Evolutionary conservation across 2,888 invertebrate species (phyloP).

Genomic region (Mystacides longicornis): DNA sequence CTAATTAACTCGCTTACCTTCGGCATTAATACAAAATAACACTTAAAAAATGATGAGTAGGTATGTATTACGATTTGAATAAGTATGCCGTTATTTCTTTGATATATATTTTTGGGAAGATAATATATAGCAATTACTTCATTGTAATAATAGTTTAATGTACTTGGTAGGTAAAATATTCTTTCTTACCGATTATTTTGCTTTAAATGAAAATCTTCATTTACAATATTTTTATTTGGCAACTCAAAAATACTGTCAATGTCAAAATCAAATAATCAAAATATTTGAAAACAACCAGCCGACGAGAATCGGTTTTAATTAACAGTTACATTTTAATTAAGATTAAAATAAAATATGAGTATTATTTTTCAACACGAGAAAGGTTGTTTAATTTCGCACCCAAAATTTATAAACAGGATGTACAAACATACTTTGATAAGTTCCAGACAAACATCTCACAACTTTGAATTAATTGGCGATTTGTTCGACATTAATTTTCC

Average conservation of each 20-base stretch:
- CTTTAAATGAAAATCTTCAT: too few relatives aligned
- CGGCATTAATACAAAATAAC: too few relatives aligned
- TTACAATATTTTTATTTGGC: background rate
- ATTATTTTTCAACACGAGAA: background rate
- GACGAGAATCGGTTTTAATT: background rate
- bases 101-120: too few relatives aligned
- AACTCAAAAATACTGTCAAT: background rate
- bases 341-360: background rate
- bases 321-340: too few relatives aligned
- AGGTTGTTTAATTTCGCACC: conserved; percentile 11
- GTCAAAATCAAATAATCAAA: background rate
- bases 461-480: conserved; percentile 1
- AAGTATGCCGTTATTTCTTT: too few relatives aligned
- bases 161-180: too few relatives aligned
- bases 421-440: conserved; percentile 3
- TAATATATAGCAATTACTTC: too few relatives aligned
- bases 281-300: background rate
- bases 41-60: too few relatives aligned
- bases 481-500: conserved; percentile 14
- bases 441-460: background rate
- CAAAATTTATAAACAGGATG: conserved; percentile 6
- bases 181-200: too few relatives aligned
- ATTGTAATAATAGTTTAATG: too few relatives aligned
- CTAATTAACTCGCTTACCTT: too few relatives aligned
- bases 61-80: too few relatives aligned